Base-by-base conservation (phyloP, 1,140 invertebrate genomes). In the Scylla paramamosain region DNA sequence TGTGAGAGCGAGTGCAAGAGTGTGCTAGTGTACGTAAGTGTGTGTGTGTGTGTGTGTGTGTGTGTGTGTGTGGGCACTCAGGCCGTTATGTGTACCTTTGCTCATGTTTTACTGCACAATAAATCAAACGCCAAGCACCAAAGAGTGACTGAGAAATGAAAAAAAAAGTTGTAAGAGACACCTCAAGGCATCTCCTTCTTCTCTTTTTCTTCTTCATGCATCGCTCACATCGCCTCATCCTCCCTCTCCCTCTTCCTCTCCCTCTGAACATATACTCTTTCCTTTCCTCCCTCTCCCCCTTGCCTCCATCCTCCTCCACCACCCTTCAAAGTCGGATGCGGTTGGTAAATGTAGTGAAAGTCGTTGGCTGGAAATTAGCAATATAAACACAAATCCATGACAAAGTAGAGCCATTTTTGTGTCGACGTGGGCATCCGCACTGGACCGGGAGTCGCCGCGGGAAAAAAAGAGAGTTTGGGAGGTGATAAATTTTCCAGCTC, bases 21-120 rank as follows among this genome's bases (percentile, higher is more conserved):
- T 77, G 67, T n/a, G 67, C n/a, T 6, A 20, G 67, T 77, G 67
- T 77, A 20, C 20, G 67, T 77, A 20, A 1, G 67, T 77, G 67
- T 77, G 67, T 77, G 67, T 77, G 67, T 77, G 67, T 77, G 67
- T 77, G 67, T 77, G 67, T 77, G 67, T 77, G 67, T 77, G 67
- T 77, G 67, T 77, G 67, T 77, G 67, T n/a, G 67, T 77, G 16
- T 59, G 52, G 10, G 52, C 52, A 59, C 10, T 59, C 2, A 20
- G 12, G 67, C 67, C 67, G 67, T 77, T 77, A 77, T 77, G 67
- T 77, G 67, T 77, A 77, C 67, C 67, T 77, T 77, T 77, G 67
- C 67, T 77, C 67, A 77, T 77, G 67, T 77, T 77, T 77, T 77
- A 77, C 67, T 77, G 67, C 67, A 77, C 67, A 77, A 25, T 77